Conservation (phyloP, 2,888 invertebrate genomes). For the Sipunculus nudus region DNA sequence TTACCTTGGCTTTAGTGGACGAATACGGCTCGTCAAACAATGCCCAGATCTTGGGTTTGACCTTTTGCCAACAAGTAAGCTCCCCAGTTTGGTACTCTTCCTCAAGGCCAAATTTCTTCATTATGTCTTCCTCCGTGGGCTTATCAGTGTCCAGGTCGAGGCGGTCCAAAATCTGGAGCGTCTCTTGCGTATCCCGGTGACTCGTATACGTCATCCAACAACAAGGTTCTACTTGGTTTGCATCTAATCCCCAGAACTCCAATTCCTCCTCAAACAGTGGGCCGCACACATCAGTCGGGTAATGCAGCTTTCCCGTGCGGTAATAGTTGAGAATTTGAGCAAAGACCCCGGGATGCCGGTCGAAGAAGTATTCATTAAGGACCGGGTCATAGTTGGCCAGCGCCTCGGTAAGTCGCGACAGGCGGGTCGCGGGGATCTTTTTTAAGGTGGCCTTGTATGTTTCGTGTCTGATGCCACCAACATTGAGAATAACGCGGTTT, state of each 20-base stretch:
- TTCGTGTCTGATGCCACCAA: slow-evolving; percentile 94
- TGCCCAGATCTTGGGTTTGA: slow-evolving; percentile 98
- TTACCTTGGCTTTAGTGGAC: slow-evolving; percentile 95
- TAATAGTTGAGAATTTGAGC: slow-evolving; percentile 96
- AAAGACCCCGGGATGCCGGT: slow-evolving; percentile 92
- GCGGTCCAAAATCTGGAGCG: slow-evolving; percentile 96
- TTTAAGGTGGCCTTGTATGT: slow-evolving; percentile 80
- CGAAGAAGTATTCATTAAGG: slow-evolving; percentile 99
- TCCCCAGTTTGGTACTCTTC: slow-evolving; percentile 68
- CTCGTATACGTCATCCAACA: slow-evolving; percentile 99
- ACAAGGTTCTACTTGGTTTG: slow-evolving; percentile 99
- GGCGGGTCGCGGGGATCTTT: slow-evolving; percentile 95
- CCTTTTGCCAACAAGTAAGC: slow-evolving; percentile 82
- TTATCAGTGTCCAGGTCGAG: slow-evolving; percentile 96
- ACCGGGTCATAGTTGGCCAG: slow-evolving; percentile 99
- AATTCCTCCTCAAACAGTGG: slow-evolving; percentile 98
- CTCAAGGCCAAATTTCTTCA: slow-evolving; percentile 86
- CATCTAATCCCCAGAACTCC: slow-evolving; percentile 93
- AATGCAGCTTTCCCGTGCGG: slow-evolving; percentile 97
- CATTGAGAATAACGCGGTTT: slow-evolving; percentile 97
- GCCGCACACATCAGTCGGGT: slow-evolving; percentile 81
- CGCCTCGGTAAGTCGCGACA: slow-evolving; percentile 94
- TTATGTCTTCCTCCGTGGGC: slow-evolving; percentile 96
- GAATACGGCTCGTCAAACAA: slow-evolving; percentile 99
- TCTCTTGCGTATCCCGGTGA: slow-evolving; percentile 96